Conservation (phyloP, 2,797 vertebrate genomes). For the Eospalax fontanierii region DNA sequence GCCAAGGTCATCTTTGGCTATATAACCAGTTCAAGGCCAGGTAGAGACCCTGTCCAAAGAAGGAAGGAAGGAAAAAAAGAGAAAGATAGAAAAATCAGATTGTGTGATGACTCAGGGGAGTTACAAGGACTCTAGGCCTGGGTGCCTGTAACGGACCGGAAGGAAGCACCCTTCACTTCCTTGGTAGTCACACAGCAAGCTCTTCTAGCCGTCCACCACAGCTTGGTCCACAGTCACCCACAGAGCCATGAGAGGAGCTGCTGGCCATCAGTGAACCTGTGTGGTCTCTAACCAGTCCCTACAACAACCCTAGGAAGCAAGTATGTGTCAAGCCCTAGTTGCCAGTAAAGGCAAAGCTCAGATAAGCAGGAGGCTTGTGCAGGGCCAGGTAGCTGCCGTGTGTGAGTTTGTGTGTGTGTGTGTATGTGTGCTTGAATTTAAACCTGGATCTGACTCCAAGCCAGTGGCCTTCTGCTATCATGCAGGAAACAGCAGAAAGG, state of each 20-base stretch:
- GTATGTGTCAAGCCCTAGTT: background rate
- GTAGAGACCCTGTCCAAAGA: background rate
- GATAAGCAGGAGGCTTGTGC: background rate
- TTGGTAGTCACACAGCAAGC: background rate
- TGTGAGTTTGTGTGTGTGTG: background rate
- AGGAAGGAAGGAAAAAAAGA: too few relatives aligned
- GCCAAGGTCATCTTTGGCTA: background rate
- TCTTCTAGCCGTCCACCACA: background rate
- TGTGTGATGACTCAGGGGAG: background rate
- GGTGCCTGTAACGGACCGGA: too few relatives aligned
- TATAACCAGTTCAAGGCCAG: background rate
- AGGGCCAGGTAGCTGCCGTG: background rate
- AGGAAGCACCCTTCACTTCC: too few relatives aligned
- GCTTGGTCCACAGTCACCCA: background rate
- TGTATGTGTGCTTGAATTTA: background rate
- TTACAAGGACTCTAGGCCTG: background rate
- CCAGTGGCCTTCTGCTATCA: background rate
- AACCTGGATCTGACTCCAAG: conserved; percentile 32
- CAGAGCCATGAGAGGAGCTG: background rate
- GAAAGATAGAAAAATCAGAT: background rate
- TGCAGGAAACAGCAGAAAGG: background rate
- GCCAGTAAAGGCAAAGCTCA: background rate
- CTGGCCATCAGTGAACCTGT: background rate
- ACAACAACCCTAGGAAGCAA: background rate
- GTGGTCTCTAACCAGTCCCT: background rate